These are phyloP conservation scores for Caenorhabditis doughertyi DNA, from an alignment of 2,888 invertebrate species.

Conservation along the genomic window DNA sequence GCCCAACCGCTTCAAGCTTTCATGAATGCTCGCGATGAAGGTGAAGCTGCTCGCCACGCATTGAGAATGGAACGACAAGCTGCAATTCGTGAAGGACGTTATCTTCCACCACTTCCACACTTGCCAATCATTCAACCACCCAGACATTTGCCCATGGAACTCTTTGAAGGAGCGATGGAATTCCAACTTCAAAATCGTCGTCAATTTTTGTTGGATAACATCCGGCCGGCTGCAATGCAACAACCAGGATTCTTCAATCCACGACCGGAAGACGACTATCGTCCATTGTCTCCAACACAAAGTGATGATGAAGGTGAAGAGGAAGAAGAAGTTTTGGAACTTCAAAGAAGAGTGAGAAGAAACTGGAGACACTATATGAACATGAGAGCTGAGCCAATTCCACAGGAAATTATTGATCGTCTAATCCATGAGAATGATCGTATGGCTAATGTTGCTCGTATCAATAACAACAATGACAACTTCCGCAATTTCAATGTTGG, in stretches of 20 bases:
- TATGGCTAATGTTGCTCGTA: not conserved
- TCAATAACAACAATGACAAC: slow-evolving; percentile 5
- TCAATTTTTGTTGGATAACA: not conserved
- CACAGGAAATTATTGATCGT: slow-evolving; percentile 20
- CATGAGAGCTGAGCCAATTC: slow-evolving; percentile 1
- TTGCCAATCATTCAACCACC: not conserved
- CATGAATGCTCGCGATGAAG: not conserved
- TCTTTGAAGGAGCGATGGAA: not conserved
- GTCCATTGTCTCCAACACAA: slow-evolving; percentile 28
- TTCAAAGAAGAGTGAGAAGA: not conserved
- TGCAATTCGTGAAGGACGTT: slow-evolving; percentile 21
- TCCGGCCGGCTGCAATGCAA: not conserved
- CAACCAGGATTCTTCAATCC: not conserved
- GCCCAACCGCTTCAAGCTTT: not conserved
- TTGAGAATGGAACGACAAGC: slow-evolving; percentile 7
- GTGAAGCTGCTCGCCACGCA: not conserved
- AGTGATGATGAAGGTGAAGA: slow-evolving; percentile 36
- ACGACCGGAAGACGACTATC: slow-evolving; percentile 1
- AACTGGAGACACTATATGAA: slow-evolving; percentile 28
- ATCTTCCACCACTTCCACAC: slow-evolving; percentile 28
- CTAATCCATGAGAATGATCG: not conserved
- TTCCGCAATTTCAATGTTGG: slow-evolving; percentile 45
- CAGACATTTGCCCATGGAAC: not conserved
- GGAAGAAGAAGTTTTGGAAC: not conserved
- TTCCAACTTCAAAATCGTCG: slow-evolving; percentile 12